Percentiles rank a stretch among this genome's conserved stretches.
phyloP scores from a whole-genome alignment of 2,797 vertebrate species.

The Macropus fuliginosus region DNA sequence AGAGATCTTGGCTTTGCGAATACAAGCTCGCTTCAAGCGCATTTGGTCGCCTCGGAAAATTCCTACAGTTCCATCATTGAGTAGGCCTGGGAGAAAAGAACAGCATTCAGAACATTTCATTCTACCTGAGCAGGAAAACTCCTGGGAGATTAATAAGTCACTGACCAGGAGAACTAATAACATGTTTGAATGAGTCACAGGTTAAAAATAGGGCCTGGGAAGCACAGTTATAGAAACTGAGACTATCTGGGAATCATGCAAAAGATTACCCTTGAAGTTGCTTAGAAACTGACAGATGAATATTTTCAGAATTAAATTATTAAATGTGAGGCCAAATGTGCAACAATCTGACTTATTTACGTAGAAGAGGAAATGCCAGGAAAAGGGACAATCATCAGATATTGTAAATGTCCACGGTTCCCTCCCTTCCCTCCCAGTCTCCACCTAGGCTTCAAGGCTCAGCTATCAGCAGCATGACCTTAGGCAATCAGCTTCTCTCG shows the following conservation, averaged over 20 bases:
- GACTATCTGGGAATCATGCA: neutral
- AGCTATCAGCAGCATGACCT: neutral
- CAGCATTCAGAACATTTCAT: constrained; percentile 27
- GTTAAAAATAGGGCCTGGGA: neutral
- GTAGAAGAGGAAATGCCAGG: neutral
- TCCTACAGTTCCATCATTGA: constrained; percentile 96
- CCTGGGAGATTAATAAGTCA: constrained; percentile 32
- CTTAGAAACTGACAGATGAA: constrained; percentile 10
- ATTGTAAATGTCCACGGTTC: neutral
- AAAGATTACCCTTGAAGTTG: constrained; percentile 9
- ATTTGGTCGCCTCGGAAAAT: constrained; percentile 95
- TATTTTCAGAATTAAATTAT: neutral
- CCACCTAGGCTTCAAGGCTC: neutral
- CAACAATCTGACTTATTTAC: neutral
- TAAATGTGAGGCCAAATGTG: neutral
- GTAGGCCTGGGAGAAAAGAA: constrained; percentile 87
- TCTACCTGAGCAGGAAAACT: neutral
- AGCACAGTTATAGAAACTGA: constrained; percentile 23
- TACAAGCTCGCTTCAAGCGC: constrained; percentile 94
- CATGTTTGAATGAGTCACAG: constrained; percentile 39
- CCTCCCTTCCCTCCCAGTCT: neutral
- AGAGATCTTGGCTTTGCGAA: constrained; percentile 96
- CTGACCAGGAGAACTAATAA: constrained; percentile 25
- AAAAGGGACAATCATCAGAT: constrained; percentile 5
- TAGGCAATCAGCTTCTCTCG: neutral